Evolutionary conservation across 2,113 vertebrate species (phyloP).

Genomic region (Jacana jacana): DNA sequence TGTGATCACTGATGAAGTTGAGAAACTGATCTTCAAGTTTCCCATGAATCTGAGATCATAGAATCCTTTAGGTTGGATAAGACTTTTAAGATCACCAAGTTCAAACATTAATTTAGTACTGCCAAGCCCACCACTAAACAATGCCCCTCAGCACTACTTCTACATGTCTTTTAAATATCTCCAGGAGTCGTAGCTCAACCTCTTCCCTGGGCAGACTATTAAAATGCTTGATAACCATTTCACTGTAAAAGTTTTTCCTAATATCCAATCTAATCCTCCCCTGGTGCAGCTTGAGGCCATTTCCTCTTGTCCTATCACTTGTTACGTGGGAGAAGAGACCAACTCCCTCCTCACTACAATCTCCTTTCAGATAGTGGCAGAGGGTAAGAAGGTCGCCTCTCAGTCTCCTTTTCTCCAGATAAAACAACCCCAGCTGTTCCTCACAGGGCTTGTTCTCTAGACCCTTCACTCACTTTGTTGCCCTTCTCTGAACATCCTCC

Average conservation of each 20-base stretch:
- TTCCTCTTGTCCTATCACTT: background rate
- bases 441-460: background rate
- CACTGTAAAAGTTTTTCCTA: background rate
- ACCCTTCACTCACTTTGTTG: background rate
- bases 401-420: background rate
- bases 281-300: background rate
- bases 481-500: background rate
- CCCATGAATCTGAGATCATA: background rate
- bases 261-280: background rate
- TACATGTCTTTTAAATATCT: background rate
- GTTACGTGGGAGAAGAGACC: background rate
- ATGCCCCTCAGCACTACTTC: background rate
- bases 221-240: background rate
- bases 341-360: background rate
- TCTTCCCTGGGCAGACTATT: background rate
- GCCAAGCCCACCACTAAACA: background rate
- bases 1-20: background rate
- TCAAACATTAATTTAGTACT: too few relatives aligned
- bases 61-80: background rate
- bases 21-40: constrained; percentile 43
- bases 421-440: background rate
- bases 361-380: background rate
- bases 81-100: background rate
- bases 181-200: background rate
- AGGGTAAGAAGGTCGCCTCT: background rate